Percentiles rank a stretch among this genome's conserved stretches.
Evolutionary conservation across 2,113 vertebrate genomes (phyloP).

Genomic region (Nettapus auritus): DNA sequence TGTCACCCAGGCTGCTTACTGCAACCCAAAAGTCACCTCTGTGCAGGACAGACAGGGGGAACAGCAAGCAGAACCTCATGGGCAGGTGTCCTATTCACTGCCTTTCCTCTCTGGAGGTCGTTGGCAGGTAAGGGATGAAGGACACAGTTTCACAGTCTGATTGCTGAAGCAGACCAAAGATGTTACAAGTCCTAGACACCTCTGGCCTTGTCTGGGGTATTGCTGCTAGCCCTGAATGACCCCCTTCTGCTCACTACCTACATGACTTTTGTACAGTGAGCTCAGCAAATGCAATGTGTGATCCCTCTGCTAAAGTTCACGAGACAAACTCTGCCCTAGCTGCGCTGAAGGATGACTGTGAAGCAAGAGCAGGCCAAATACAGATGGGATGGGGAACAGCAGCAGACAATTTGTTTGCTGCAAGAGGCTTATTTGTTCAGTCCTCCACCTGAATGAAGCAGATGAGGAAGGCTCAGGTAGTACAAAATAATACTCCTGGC

Average conservation of each 20-base stretch:
- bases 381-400: neutral
- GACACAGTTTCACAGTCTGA: neutral
- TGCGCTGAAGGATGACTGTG: neutral
- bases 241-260: neutral
- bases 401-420: neutral
- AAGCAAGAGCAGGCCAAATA: neutral
- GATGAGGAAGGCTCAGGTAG: neutral
- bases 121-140: neutral
- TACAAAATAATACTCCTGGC: neutral
- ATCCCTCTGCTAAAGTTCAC: neutral
- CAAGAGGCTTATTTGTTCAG: neutral
- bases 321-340: neutral
- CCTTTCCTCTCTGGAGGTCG: neutral
- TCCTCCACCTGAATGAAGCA: neutral
- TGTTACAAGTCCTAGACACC: neutral
- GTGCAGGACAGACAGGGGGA: neutral
- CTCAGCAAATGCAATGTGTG: rapidly evolving
- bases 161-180: neutral
- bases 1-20: neutral
- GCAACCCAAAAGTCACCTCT: neutral
- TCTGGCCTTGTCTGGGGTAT: neutral
- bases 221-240: neutral
- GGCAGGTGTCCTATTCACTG: neutral
- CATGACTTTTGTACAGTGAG: rapidly evolving
- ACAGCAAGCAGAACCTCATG: neutral